Evolutionary conservation across 1,140 invertebrate genomes (phyloP).

Genomic region (Steinernema feltiae): DNA sequence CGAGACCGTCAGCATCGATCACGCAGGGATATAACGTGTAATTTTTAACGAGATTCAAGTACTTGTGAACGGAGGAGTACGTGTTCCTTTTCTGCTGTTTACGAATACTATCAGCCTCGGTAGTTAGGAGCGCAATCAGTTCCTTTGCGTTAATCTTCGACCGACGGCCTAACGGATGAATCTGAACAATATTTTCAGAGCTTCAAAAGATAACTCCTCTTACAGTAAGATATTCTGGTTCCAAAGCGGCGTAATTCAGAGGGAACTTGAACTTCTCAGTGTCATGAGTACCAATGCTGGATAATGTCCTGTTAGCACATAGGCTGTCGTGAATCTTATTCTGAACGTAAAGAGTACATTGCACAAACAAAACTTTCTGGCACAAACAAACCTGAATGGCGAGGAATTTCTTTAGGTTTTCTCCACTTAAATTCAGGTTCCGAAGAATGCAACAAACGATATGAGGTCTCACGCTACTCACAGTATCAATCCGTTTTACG

Average conservation of each 20-base stretch:
- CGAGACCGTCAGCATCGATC: constrained; percentile 29
- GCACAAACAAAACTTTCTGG: neutral
- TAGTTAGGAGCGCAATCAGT: neutral
- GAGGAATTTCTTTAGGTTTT: constrained; percentile 33
- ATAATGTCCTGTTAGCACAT: constrained; percentile 27
- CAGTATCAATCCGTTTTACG: constrained; percentile 22
- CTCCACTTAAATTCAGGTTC: constrained; percentile 25
- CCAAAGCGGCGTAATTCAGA: constrained; percentile 28
- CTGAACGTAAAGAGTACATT: constrained; percentile 15
- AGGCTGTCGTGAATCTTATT: constrained; percentile 23
- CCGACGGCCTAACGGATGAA: neutral
- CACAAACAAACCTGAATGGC: constrained; percentile 30
- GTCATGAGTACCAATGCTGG: constrained; percentile 36
- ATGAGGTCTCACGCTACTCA: constrained; percentile 24
- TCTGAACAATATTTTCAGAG: constrained; percentile 17
- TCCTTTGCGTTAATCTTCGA: neutral
- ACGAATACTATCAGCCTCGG: constrained; percentile 1
- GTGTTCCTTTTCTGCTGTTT: neutral
- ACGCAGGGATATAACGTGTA: constrained; percentile 19
- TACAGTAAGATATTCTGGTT: constrained; percentile 24
- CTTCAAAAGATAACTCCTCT: constrained; percentile 1
- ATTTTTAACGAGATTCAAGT: constrained; percentile 29
- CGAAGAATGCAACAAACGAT: constrained; percentile 31
- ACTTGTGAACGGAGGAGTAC: constrained; percentile 10
- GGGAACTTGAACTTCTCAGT: constrained; percentile 18